Evolutionary conservation across 2,888 invertebrate genomes (phyloP), one percentile per base, ranked within the genome.

Genomic region (Pachydiplax longipennis): DNA sequence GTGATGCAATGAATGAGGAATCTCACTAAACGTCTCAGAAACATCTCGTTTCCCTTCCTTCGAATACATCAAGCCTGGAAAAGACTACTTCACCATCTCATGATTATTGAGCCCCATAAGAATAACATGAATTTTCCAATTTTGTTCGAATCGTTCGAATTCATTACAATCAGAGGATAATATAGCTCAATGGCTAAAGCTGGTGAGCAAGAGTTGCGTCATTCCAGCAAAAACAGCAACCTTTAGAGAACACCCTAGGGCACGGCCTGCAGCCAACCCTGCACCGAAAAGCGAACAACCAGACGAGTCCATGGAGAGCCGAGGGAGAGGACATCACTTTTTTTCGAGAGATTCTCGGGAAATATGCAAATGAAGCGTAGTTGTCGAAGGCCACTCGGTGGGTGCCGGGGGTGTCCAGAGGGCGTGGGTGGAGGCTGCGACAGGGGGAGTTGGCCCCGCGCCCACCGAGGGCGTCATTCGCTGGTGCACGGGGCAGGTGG

Each of bases 321-420:
- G 53, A 53, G 53, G 53, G 53, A 53, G 53, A 53, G 53, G 53
- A 53, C 53, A 53, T 15, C 15, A 83, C 31, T 83, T 83, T 35
- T n/a, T 87, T 87, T 22, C 25, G 83, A 61, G 87, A 22, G 61
- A 87, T 61, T 61, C 87, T 65, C 87, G 87, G 87, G 65, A 87
- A 58, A 87, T 48, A 87, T 87, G 87, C 61, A 87, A 87, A 87
- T 65, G 87, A 87, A 61, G 87, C 35, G 83, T 58, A 83, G 83
- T 83, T 87, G 87, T 87, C 87, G 87, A 87, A 87, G 87, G 87
- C 87, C 87, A 87, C 31, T 37, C 87, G 18, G 12, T 61, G 73
- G 48, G 15, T 81, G 61, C n/a, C 48, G 48, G 8, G 48, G 13
- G 37, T 37, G 87, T 35, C 37, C 37, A 37, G 31, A 31, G 58